These are phyloP conservation scores for Mionectes macconnelli DNA, from an alignment of 2,113 vertebrate genomes.

Conservation along the genomic window DNA sequence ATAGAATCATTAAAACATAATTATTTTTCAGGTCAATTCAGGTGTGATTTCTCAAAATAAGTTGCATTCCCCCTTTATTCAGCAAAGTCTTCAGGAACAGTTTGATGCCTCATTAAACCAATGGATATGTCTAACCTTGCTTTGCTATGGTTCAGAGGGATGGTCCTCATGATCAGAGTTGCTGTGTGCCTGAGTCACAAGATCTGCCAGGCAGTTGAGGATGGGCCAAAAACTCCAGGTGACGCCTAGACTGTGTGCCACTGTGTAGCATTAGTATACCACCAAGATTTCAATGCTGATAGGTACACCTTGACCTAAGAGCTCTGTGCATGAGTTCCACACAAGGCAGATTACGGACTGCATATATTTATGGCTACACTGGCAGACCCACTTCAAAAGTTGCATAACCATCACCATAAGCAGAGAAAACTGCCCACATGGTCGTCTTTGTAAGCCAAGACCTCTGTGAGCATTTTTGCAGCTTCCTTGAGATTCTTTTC, in stretches of 20 bases:
- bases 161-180: neutral
- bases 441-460: neutral
- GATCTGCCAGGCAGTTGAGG: neutral
- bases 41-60: neutral
- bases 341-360: neutral
- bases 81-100: neutral
- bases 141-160: neutral
- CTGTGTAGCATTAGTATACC: neutral
- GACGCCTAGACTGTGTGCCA: neutral
- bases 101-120: neutral
- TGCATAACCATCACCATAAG: neutral
- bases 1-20: neutral
- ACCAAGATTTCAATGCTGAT: neutral
- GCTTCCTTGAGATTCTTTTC: neutral
- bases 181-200: neutral
- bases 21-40: neutral
- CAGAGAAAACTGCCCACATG: neutral
- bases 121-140: neutral
- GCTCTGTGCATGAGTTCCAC: neutral
- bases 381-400: neutral
- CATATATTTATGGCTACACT: neutral
- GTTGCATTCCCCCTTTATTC: neutral
- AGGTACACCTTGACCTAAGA: neutral
- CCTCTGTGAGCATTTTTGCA: neutral
- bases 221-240: neutral